Percentiles rank a stretch among this genome's conserved stretches.
Conservation (phyloP, 2,113 vertebrate genomes). For the Cariama cristata region DNA sequence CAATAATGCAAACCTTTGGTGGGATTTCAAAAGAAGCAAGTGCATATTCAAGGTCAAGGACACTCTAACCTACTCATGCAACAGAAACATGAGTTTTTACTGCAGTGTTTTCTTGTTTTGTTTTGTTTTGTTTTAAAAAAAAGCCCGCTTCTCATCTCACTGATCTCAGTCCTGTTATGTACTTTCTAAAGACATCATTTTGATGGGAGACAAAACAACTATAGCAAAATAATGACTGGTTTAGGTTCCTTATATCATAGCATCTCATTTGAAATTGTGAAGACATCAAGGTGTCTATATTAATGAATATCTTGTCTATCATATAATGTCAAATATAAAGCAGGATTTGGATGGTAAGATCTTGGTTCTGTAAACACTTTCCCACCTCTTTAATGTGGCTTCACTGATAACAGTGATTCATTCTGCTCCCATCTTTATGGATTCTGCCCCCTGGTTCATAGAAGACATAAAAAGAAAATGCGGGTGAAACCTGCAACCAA, state of each 20-base stretch:
- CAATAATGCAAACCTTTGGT: neutral
- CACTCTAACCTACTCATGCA: neutral
- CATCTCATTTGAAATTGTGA: neutral
- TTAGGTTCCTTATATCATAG: neutral
- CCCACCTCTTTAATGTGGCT: neutral
- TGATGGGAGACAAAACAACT: neutral
- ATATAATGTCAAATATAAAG: neutral
- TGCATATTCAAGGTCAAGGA: neutral
- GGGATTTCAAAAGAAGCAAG: neutral
- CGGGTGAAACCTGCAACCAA: neutral
- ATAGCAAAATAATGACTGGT: neutral
- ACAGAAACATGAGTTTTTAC: neutral
- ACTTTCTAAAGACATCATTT: neutral
- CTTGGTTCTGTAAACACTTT: neutral
- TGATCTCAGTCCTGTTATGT: neutral
- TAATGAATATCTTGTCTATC: neutral
- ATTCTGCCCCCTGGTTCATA: neutral
- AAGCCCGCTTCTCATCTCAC: neutral
- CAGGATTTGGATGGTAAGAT: neutral
- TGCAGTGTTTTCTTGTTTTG: neutral
- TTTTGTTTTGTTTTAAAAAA: neutral
- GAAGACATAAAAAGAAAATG: neutral
- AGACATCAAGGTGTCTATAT: neutral
- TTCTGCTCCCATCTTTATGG: neutral
- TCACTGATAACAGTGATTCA: neutral